These are phyloP conservation scores for Mechanitis messenoides DNA, from an alignment of 2,888 invertebrate species.

Conservation along the genomic window DNA sequence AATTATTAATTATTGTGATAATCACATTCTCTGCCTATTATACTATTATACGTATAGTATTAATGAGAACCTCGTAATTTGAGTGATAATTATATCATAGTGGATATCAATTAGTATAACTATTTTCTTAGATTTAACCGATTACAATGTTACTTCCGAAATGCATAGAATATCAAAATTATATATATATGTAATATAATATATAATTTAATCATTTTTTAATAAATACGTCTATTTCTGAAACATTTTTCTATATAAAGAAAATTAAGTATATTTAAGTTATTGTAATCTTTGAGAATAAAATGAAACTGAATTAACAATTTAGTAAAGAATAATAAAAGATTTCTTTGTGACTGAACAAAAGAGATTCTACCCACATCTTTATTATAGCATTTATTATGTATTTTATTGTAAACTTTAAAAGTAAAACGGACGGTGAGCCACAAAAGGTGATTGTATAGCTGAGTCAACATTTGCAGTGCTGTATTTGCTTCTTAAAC, in stretches of 20 bases:
- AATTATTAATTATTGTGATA: conserved; percentile 13
- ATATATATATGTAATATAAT: too few species aligned
- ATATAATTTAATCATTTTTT: too few species aligned
- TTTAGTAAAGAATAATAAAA: neutral
- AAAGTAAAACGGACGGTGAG: conserved; percentile 4
- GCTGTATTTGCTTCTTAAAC: conserved; percentile 7
- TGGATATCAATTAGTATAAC: conserved; percentile 11
- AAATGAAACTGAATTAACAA: neutral
- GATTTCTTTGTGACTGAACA: neutral
- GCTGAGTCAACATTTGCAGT: conserved; percentile 34
- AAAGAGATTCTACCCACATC: neutral
- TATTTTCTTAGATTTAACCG: too few species aligned
- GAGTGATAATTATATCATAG: conserved; percentile 16
- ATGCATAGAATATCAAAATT: too few species aligned
- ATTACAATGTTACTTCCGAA: too few species aligned
- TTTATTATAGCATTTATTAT: conserved; percentile 4
- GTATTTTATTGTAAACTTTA: neutral
- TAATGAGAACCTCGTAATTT: conserved; percentile 9
- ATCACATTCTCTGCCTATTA: conserved; percentile 18
- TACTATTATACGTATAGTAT: conserved; percentile 5
- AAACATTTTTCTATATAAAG: neutral
- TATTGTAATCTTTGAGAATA: neutral
- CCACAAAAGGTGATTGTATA: conserved; percentile 28
- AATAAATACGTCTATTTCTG: too few species aligned
- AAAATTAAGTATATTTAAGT: neutral